phyloP scores from a whole-genome alignment of 2,113 vertebrate genomes.

The Charina bottae region DNA sequence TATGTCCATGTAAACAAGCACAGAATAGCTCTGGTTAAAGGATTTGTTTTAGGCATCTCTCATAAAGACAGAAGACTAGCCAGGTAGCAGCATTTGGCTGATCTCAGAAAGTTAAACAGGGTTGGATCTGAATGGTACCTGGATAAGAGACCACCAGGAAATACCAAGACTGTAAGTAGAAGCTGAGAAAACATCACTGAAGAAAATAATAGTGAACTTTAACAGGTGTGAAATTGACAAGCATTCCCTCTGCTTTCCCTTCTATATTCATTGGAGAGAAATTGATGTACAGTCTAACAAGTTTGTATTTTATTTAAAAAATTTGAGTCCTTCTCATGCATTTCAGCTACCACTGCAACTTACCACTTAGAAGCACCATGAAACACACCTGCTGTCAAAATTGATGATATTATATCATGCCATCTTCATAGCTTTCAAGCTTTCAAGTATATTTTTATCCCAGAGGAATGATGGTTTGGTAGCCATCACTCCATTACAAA shows the following conservation, averaged over 20 bases:
- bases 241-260: background rate
- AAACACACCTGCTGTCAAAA: background rate
- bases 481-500: background rate
- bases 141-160: too few relatives aligned
- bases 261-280: background rate
- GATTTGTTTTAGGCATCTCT: too few relatives aligned
- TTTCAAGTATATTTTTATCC: background rate
- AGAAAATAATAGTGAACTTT: too few relatives aligned
- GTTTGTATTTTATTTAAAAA: background rate
- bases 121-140: too few relatives aligned
- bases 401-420: background rate
- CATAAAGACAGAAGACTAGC: too few relatives aligned
- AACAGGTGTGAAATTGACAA: background rate
- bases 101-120: too few relatives aligned
- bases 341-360: background rate
- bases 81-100: too few relatives aligned
- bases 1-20: too few relatives aligned
- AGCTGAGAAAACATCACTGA: too few relatives aligned
- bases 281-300: background rate
- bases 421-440: background rate
- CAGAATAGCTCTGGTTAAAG: too few relatives aligned
- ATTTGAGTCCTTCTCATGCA: too few relatives aligned
- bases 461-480: background rate
- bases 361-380: background rate
- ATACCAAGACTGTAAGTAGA: too few relatives aligned